A percentile compares a stretch with the other conserved stretches of the same genome.
These are phyloP conservation scores for Oncorhynchus gorbuscha DNA, from an alignment of 2,113 vertebrate genomes.

Conservation along the genomic window DNA sequence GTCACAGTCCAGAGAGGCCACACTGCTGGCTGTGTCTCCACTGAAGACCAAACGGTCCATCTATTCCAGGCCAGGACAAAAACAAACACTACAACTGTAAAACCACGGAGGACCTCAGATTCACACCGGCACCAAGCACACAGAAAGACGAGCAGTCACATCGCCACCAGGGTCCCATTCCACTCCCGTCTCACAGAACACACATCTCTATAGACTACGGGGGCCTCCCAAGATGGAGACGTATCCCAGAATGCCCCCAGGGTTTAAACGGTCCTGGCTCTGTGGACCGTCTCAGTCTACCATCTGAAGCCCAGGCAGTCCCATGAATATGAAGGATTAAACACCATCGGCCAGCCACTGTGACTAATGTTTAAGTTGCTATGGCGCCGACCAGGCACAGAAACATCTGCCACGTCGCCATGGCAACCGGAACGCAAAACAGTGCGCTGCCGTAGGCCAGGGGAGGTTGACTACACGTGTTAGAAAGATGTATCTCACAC, in stretches of 20 bases:
- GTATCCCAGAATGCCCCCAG: background rate
- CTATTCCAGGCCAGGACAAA: slow-evolving; percentile 26
- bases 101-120: slow-evolving; percentile 18
- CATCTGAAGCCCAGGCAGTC: background rate
- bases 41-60: slow-evolving; percentile 20
- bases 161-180: background rate
- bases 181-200: background rate
- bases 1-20: background rate
- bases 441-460: slow-evolving; percentile 40
- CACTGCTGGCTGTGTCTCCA: slow-evolving; percentile 31
- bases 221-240: slow-evolving; percentile 5
- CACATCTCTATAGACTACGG: background rate
- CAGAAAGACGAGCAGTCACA: background rate
- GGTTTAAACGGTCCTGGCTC: background rate
- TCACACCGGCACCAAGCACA: background rate
- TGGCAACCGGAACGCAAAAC: slow-evolving; percentile 57
- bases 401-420: slow-evolving; percentile 63
- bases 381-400: slow-evolving; percentile 41
- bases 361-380: slow-evolving; percentile 55
- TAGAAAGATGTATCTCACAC: slow-evolving; percentile 40
- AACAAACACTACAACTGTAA: slow-evolving; percentile 44
- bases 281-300: slow-evolving; percentile 15
- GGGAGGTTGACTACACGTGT: slow-evolving; percentile 41
- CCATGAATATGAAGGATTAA: slow-evolving; percentile 36
- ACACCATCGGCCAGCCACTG: slow-evolving; percentile 16